Percentiles rank a stretch among this genome's conserved stretches.
Evolutionary conservation across 23 tunicate species (phyloP).

Genomic region (Ascidia mentula): DNA sequence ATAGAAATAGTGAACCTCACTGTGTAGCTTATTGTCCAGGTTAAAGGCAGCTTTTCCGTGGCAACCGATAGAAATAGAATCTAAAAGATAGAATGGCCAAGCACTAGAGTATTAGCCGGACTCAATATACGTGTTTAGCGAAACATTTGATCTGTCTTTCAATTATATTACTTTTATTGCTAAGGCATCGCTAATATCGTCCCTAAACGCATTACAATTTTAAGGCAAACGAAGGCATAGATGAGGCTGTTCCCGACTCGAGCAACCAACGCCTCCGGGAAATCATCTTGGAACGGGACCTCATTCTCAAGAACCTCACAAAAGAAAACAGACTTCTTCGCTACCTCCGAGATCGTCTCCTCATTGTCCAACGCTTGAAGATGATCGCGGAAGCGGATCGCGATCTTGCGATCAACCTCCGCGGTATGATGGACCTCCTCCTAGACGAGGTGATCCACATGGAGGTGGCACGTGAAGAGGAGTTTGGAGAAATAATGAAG

Average conservation of each 20-base stretch:
- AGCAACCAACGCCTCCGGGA: neutral
- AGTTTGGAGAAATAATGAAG: neutral
- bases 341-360: neutral
- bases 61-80: no score
- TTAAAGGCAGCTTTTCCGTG: no score
- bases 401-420: conserved; percentile 15
- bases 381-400: conserved; percentile 23
- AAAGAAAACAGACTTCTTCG: neutral
- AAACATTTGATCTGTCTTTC: no score
- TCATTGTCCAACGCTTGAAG: conserved; percentile 2
- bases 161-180: no score
- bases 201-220: neutral
- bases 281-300: conserved; percentile 5
- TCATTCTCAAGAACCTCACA: neutral
- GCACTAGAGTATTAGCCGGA: no score
- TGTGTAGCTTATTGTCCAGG: no score
- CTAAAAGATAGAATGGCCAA: no score
- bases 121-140: no score
- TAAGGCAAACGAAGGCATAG: neutral
- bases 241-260: neutral
- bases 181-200: neutral
- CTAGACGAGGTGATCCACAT: conserved; percentile 20
- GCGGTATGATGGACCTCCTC: neutral
- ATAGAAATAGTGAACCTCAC: no score
- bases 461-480: conserved; percentile 21